phyloP scores from a whole-genome alignment of 2,113 vertebrate genomes.

The Zosterops borbonicus region DNA sequence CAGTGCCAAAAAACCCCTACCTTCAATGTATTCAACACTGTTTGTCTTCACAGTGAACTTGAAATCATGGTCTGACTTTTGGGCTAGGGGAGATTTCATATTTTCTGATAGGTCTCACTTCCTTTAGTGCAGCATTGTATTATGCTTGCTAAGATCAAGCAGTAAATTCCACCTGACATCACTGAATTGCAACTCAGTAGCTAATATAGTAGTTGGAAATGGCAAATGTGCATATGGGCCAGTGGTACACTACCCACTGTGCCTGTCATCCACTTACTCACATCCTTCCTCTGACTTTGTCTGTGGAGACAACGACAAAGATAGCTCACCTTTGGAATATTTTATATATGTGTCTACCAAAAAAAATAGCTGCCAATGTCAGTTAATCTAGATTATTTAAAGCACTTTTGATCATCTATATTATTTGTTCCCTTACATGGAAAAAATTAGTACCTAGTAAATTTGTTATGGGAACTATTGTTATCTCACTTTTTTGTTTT shows the following conservation, averaged over 20 bases:
- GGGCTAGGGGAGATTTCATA: background rate
- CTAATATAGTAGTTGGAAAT: background rate
- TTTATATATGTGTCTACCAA: background rate
- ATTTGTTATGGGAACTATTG: background rate
- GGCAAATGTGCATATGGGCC: background rate
- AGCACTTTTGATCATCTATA: background rate
- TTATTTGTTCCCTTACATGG: background rate
- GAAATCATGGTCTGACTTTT: background rate
- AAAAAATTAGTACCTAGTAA: background rate
- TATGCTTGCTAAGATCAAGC: background rate
- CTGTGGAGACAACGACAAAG: background rate
- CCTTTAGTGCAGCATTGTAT: background rate
- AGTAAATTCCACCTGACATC: background rate
- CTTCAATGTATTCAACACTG: accelerated
- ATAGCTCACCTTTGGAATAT: background rate
- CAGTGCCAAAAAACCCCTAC: background rate
- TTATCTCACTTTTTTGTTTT: background rate
- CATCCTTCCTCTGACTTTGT: conserved; percentile 4
- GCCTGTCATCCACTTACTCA: conserved; percentile 11
- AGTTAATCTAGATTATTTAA: conserved; percentile 6
- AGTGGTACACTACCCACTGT: background rate
- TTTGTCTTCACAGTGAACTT: background rate
- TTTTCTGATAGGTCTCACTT: background rate
- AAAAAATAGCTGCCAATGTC: background rate
- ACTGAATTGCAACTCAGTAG: background rate